Evolutionary conservation across 2,797 vertebrate species (phyloP), one percentile per base, ranked within the genome.

Genomic region (Sphenopsis melanotis): DNA sequence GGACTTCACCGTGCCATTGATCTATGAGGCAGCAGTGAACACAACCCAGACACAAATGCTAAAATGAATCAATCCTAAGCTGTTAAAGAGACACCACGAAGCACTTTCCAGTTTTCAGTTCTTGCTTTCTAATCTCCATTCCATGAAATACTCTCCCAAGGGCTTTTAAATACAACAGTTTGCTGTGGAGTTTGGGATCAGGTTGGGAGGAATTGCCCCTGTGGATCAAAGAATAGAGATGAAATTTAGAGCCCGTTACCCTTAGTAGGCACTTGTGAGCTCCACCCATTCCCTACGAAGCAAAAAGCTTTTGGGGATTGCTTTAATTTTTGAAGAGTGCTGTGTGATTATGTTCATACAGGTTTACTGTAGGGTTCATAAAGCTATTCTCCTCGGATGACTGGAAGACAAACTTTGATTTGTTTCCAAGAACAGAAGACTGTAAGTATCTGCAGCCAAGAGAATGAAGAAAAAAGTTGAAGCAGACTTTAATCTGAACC

Each of bases 31-130:
- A 96, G 71, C 60, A 66, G 64, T 82, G 85, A 95, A 68, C 77
- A 93, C 4, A 18, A 50, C 70, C 82, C 90, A 86, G 92, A 84
- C 76, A 89, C 39, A 80, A 91, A 88, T 66, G 72, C 65, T 83
- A 77, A 94, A 94, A 89, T 91, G 82, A 96, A 94, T 93, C 86
- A 89, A 46, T 94, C 75, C 89, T 83, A 93, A 89, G 46, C 68
- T 91, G 77, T 88, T 95, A 94, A 93, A 88, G 53, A 94, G 84
- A 87, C 63, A 89, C 23, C 75, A 80, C 1, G 20, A 95, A 85
- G 69, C 53, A 82, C 68, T 87, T 81, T 61, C 72, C 84, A 49
- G 49, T 74, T 90, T 95, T 95, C 90, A 56, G 78, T 83, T 90
- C 84, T 93, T 92, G 72, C 68, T 94, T 94, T 94, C 64, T 95